phyloP scores from a whole-genome alignment of 2,888 invertebrate genomes.

The Epirrita christyi region DNA sequence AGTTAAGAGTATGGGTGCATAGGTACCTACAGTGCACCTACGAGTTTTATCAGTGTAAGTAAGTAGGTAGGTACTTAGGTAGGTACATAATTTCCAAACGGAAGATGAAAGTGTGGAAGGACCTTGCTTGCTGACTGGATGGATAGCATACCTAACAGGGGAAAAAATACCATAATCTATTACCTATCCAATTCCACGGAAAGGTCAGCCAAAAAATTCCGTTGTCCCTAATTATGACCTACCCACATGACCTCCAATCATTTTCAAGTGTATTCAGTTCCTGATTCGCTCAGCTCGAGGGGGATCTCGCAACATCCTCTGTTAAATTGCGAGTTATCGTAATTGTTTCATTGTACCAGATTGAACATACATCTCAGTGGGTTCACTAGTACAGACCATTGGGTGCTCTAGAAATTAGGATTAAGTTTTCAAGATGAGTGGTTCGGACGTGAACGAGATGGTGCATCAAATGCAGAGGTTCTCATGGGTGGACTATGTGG shows the following conservation, averaged over 20 bases:
- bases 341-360: constrained; percentile 83
- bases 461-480: constrained; percentile 86
- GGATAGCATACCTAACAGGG: no score
- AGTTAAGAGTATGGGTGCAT: no score
- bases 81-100: no score
- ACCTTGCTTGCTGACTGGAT: no score
- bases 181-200: background rate
- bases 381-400: constrained; percentile 50
- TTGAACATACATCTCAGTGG: constrained; percentile 63
- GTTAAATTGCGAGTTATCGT: constrained; percentile 84
- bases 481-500: constrained; percentile 90
- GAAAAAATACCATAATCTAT: no score
- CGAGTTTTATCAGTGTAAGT: no score
- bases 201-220: constrained; percentile 38
- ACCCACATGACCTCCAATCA: constrained; percentile 39
- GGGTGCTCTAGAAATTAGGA: background rate
- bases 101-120: no score
- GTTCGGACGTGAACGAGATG: constrained; percentile 74
- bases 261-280: constrained; percentile 59
- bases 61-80: no score
- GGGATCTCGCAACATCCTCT: constrained; percentile 84
- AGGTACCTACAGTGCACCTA: no score
- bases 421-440: constrained; percentile 52
- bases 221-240: constrained; percentile 21
- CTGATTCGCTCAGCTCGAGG: constrained; percentile 66